Percentiles rank a stretch among this genome's conserved stretches.
These are phyloP conservation scores for Clarias platycephalus DNA, from an alignment of 2,797 vertebrate genomes.

Conservation along the genomic window DNA sequence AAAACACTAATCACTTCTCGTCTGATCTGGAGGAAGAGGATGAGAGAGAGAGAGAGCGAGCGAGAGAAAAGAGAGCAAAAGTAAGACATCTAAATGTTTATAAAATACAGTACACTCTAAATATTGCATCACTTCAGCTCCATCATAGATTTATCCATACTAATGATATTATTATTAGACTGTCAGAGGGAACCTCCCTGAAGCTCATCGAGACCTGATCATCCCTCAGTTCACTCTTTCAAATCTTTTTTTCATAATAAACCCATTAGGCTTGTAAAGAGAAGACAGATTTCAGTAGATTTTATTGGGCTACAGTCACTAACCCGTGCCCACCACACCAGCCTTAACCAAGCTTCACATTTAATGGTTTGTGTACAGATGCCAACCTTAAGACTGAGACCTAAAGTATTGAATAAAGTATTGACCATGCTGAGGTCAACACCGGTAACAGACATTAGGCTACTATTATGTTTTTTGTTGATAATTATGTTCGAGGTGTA, in stretches of 20 bases:
- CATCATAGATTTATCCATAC: conserved; percentile 34
- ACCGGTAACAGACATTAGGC: too few species aligned
- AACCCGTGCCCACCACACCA: conserved; percentile 3
- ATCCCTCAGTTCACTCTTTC: background rate
- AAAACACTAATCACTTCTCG: conserved; percentile 81
- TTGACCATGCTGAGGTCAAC: too few species aligned
- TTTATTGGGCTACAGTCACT: conserved; percentile 2
- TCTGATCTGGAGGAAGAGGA: conserved; percentile 65
- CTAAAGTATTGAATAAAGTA: too few species aligned
- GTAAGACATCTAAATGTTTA: conserved; percentile 59
- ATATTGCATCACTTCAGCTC: conserved; percentile 36
- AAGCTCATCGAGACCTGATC: background rate
- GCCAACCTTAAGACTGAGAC: background rate
- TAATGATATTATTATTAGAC: conserved; percentile 42
- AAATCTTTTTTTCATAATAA: background rate
- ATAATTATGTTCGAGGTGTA: too few species aligned
- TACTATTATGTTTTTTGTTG: too few species aligned
- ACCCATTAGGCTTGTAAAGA: background rate
- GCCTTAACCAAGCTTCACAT: background rate
- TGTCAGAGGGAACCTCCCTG: background rate
- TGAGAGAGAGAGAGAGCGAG: background rate
- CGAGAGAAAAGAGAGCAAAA: background rate
- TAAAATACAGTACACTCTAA: conserved; percentile 60
- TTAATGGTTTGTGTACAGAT: background rate
- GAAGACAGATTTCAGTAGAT: background rate